Evolutionary conservation across 2,797 vertebrate species (phyloP).

Genomic region (Ptychobarbus kaznakovi): DNA sequence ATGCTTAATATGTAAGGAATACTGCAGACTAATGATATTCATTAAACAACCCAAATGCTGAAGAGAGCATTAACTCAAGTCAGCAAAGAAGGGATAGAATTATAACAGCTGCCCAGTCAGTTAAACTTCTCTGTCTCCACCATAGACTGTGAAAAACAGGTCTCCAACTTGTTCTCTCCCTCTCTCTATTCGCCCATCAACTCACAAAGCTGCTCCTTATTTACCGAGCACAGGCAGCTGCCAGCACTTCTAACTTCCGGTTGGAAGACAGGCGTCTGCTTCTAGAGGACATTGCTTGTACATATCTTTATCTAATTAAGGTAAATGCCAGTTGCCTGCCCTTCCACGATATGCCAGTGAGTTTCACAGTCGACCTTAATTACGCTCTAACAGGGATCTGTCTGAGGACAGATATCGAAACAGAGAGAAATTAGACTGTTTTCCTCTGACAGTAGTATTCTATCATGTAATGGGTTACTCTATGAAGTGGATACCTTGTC

Average conservation of each 20-base stretch:
- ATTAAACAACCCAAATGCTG: slow-evolving; percentile 74
- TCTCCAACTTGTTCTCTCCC: slow-evolving; percentile 20
- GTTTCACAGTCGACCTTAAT: slow-evolving; percentile 79
- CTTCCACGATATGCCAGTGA: slow-evolving; percentile 76
- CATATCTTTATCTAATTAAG: slow-evolving; percentile 86
- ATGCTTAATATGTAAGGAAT: slow-evolving; percentile 23
- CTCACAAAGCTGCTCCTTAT: slow-evolving; percentile 77
- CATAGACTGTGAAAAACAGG: no score
- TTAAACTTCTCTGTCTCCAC: slow-evolving; percentile 31
- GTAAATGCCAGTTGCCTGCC: slow-evolving; percentile 79
- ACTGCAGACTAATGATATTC: slow-evolving; percentile 5
- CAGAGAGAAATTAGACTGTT: slow-evolving; percentile 63
- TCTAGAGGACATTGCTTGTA: slow-evolving; percentile 79
- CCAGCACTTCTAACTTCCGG: slow-evolving; percentile 78
- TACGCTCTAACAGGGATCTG: slow-evolving; percentile 64
- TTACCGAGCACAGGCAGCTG: slow-evolving; percentile 83
- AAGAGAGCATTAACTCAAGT: slow-evolving; percentile 75
- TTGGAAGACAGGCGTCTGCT: slow-evolving; percentile 78
- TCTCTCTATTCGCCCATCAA: slow-evolving; percentile 71
- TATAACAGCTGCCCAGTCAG: slow-evolving; percentile 78
- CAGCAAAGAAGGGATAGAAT: slow-evolving; percentile 76
- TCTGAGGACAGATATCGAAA: slow-evolving; percentile 54
- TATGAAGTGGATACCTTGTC: not conserved
- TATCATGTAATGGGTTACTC: not conserved
- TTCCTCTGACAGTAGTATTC: not conserved